phyloP scores from a whole-genome alignment of 2,888 invertebrate species.

The Dysmachus trigonus region DNA sequence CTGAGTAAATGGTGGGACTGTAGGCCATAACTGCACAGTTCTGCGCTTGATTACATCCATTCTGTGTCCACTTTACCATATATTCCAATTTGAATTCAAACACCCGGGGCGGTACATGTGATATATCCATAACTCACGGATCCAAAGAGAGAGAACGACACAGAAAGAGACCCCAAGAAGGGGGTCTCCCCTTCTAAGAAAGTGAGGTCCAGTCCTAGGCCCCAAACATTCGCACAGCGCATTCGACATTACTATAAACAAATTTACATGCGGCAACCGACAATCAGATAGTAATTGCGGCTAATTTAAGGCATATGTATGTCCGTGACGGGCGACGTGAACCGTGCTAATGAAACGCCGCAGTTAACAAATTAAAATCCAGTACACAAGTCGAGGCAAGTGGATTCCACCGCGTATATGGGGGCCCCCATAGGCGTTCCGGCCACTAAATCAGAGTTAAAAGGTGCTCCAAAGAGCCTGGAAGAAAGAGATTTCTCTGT shows the following conservation, averaged over 20 bases:
- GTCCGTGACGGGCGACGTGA: constrained; percentile 24
- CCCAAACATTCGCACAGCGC: no score
- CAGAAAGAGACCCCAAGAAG: not conserved
- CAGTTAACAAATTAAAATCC: constrained; percentile 38
- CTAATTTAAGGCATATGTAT: constrained; percentile 31
- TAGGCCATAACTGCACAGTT: not conserved
- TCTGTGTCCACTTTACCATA: not conserved
- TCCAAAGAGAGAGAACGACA: not conserved
- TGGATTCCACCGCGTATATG: not conserved
- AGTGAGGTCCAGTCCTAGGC: not conserved
- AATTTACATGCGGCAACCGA: constrained; percentile 39
- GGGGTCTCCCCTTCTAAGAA: not conserved
- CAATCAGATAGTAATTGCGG: constrained; percentile 37
- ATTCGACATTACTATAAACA: constrained; percentile 36
- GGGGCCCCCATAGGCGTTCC: not conserved
- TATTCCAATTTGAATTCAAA: constrained; percentile 3
- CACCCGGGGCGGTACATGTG: constrained; percentile 24
- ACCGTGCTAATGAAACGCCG: constrained; percentile 33
- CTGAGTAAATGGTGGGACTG: not conserved
- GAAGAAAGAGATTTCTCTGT: not conserved
- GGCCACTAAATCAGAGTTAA: constrained; percentile 3
- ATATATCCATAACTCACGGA: constrained; percentile 12
- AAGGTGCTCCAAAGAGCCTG: not conserved
- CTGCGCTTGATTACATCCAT: not conserved
- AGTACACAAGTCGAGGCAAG: not conserved